Base-by-base conservation (phyloP, 2,797 vertebrate species). In the Tenualosa ilisha region DNA sequence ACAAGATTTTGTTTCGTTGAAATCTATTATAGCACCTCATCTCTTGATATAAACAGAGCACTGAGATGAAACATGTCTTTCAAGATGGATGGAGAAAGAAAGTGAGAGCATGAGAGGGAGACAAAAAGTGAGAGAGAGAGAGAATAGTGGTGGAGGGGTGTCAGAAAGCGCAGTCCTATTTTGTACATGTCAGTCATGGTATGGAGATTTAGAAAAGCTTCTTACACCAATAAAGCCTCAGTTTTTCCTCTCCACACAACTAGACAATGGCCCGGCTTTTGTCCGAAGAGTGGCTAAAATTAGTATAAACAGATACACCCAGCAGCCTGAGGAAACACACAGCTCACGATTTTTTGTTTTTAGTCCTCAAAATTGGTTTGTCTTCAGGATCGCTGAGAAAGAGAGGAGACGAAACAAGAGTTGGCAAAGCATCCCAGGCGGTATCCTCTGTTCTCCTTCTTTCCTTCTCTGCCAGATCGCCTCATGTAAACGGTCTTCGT, bases 121-220 rank as follows among this genome's bases (percentile, higher is more conserved):
- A 65, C 4, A 65, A 8, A 65, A 9, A 65, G 24, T 13, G 65
- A 37, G 37, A 46, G 15, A 79, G 72, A 88, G 51, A 51, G 85
- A 88, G 85, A 63, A 79, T 22, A 79, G 84, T 26, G 49, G 43
- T 82, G 85, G 11, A 84, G 75, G 84, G 88, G 85, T 86, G 82
- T 54, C 81, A 90, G 83, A 90, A 84, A 89, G 87, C 86, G 7
- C 40, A 72, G 65, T 86, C 84, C 86, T 89, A 65, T 91, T 92
- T 90, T 90, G 68, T 51, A 17, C 83, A 81, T 85, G 89, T 92
- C 91, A 91, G 87, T 92, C 91, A 92, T 87, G 87, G 91, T 89
- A 90, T 91, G 86, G 87, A 91, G 90, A 89, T 94, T 93, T 90
- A 90, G 82, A 86, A 91, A 94, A 93, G 90, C 91, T 86, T 87